Conservation (phyloP, 2,888 invertebrate species). For the Trissoscelio sp. region DNA sequence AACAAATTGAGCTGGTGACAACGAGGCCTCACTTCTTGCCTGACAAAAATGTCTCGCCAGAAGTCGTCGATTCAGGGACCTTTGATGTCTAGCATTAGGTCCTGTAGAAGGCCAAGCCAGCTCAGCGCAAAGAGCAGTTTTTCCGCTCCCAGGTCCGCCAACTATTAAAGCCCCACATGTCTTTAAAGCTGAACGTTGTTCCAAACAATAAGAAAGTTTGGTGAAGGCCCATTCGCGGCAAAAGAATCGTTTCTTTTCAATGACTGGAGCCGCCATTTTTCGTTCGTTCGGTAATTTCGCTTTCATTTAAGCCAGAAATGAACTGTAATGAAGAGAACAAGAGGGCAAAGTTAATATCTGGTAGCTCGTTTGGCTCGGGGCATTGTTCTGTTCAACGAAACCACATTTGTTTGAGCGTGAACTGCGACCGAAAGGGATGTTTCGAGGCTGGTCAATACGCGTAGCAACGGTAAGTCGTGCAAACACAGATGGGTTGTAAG, state of each 20-base stretch:
- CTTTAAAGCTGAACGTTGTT: slow-evolving; percentile 93
- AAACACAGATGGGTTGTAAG: slow-evolving; percentile 28
- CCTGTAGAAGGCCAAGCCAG: slow-evolving; percentile 89
- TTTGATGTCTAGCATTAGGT: slow-evolving; percentile 88
- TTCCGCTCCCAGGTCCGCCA: slow-evolving; percentile 97
- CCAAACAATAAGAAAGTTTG: slow-evolving; percentile 95
- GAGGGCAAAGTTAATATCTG: slow-evolving; percentile 4
- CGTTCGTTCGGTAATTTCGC: slow-evolving; percentile 45
- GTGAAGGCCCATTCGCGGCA: slow-evolving; percentile 98
- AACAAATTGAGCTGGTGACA: slow-evolving; percentile 94
- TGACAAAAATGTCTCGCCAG: slow-evolving; percentile 95
- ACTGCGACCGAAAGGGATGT: slow-evolving; percentile 15
- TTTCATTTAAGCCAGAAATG: slow-evolving; percentile 51
- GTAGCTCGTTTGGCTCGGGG: not conserved
- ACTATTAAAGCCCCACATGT: slow-evolving; percentile 95
- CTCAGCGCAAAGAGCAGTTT: slow-evolving; percentile 95
- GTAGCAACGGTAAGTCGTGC: not conserved
- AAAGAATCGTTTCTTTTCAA: slow-evolving; percentile 90
- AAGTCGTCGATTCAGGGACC: slow-evolving; percentile 90
- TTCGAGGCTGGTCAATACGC: slow-evolving; percentile 33
- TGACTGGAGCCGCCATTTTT: slow-evolving; percentile 82
- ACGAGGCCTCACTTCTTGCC: slow-evolving; percentile 92
- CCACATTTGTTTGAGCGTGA: slow-evolving; percentile 4
- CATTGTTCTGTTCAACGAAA: slow-evolving; percentile 7
- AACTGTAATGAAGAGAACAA: slow-evolving; percentile 41